Conservation (phyloP, 2,113 vertebrate species). For the Falco punctatus region DNA sequence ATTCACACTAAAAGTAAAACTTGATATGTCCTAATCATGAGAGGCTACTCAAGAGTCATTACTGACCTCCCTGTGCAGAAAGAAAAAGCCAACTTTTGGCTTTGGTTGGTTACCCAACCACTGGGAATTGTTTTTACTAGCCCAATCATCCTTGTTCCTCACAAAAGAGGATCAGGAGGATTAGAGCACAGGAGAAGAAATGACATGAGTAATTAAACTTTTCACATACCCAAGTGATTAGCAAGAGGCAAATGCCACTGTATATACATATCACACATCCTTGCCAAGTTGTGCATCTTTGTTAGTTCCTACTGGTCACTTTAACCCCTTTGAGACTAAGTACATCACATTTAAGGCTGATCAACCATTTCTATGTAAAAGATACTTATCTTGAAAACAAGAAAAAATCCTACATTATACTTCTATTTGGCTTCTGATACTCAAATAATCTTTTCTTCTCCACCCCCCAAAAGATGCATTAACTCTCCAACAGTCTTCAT, state of each 20-base stretch:
- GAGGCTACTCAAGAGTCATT: neutral
- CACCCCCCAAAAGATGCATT: neutral
- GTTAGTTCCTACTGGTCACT: neutral
- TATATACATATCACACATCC: neutral
- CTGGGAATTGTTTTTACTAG: too few relatives aligned
- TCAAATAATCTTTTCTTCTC: neutral
- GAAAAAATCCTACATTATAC: neutral
- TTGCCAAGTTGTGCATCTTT: neutral
- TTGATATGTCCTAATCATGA: neutral
- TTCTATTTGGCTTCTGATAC: neutral
- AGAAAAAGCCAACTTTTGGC: neutral
- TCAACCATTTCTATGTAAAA: neutral
- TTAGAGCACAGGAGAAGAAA: neutral
- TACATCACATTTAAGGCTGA: neutral
- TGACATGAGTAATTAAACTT: neutral
- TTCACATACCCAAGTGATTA: neutral
- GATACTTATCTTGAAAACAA: neutral
- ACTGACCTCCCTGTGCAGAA: neutral
- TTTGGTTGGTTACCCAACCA: too few relatives aligned
- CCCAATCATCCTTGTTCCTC: neutral
- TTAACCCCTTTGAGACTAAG: neutral
- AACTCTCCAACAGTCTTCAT: neutral
- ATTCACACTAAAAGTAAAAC: neutral
- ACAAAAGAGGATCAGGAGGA: neutral
- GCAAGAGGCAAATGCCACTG: neutral